A percentile compares a stretch with the other conserved stretches of the same genome.
Evolutionary conservation across 2,888 invertebrate species (phyloP).

Genomic region (Noctua comes): DNA sequence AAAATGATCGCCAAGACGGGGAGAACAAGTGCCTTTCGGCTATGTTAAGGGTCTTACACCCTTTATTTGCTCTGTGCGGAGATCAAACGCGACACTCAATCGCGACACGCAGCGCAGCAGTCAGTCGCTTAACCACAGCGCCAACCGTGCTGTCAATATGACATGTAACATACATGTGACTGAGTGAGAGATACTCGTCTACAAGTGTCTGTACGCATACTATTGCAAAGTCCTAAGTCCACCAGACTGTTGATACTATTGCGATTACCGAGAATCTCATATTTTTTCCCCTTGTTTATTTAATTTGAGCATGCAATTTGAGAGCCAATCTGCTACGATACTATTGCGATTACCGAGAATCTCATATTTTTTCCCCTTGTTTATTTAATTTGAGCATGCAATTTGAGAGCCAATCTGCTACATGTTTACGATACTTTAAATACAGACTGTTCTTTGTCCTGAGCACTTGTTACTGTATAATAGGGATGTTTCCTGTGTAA

Average conservation of each 20-base stretch:
- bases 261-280: conserved; percentile 9
- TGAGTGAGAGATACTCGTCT: background rate
- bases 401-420: conserved; percentile 29
- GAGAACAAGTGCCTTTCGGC: no score
- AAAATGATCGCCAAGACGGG: no score
- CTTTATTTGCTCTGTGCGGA: background rate
- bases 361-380: conserved; percentile 30
- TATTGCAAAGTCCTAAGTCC: background rate
- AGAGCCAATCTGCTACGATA: conserved; percentile 22
- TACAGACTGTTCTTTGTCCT: conserved; percentile 3
- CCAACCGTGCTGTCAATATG: background rate
- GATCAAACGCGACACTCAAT: no score
- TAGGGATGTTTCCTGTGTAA: no score
- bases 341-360: conserved; percentile 2
- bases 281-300: conserved; percentile 35
- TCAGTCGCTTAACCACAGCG: background rate
- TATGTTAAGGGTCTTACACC: no score
- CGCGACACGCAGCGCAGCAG: background rate
- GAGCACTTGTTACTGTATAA: background rate
- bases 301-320: conserved; percentile 47
- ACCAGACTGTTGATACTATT: conserved; percentile 56
- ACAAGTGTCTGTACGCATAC: no score
- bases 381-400: conserved; percentile 47
- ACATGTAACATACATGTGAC: background rate
- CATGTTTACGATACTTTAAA: conserved; percentile 15